Evolutionary conservation across 2,888 invertebrate genomes (phyloP), one percentile per base, ranked within the genome.

Genomic region (Mythimna vitellina): DNA sequence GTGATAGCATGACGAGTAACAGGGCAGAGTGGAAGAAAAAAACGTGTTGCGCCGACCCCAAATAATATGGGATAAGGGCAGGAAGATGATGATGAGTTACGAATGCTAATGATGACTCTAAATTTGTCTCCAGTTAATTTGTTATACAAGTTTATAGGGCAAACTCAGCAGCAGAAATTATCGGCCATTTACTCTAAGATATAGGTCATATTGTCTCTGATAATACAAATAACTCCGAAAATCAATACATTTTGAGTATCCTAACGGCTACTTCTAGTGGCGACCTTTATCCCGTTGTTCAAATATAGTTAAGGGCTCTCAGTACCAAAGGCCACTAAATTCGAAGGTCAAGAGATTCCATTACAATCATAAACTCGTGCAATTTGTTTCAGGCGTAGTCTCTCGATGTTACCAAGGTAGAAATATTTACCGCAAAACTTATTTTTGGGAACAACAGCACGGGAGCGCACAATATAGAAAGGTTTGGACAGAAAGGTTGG

Each of bases 361-460:
- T 76, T 79, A 81, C 80, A 79, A 88, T 87, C 74, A 67, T 82
- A 87, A 87, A 86, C 80, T 71, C 62, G 58, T 66, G 65, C 82
- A 74, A 83, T 87, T 87, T 76, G 80, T 75, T 81, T 64, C 86
- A 84, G 82, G 65, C 63, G 69, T 64, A 65, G 54, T 56, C 63
- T 70, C 49, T 73, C 62, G 62, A 56, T 69, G 49, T 73, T 60
- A 67, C 62, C 22, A 70, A 38, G 5, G 53, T 62, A 35, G 22
- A 51, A 58, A 51, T 58, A 51, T 29, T 5, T n/a, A 32, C 20
- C 17, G 20, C 7, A 22, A 22, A 46, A 53, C 14, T 46, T 29
- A 20, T 65, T 72, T 57, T 32, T 17, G 46, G 1, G 20, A 6
- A 46, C 17, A 46, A 46, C 17, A 46, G 17, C 46, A 46, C 46